phyloP scores from a whole-genome alignment of 1,140 invertebrate species.

The Steinernema khuongi region DNA sequence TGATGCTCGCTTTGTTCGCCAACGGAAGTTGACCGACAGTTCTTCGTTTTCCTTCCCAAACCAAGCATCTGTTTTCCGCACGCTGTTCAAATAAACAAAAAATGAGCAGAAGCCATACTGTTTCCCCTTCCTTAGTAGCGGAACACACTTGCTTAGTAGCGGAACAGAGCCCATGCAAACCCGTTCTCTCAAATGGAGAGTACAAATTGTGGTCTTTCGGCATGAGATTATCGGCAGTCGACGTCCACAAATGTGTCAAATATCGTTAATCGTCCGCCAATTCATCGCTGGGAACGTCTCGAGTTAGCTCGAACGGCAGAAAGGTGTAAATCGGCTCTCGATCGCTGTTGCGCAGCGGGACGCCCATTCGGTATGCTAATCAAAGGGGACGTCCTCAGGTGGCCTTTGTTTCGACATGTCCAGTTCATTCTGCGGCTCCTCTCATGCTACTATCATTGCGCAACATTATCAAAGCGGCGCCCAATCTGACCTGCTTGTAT shows the following conservation, averaged over 20 bases:
- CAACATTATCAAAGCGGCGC: background rate
- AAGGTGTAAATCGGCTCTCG: conserved; percentile 1
- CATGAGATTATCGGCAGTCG: background rate
- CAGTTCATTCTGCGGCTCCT: conserved; percentile 4
- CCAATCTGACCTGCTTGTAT: background rate
- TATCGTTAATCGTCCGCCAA: background rate
- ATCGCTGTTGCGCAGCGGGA: background rate
- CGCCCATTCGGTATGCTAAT: background rate
- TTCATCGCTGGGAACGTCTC: background rate
- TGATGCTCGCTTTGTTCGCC: too few species aligned
- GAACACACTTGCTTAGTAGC: too few species aligned
- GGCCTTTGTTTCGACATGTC: conserved; percentile 1
- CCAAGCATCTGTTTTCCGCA: background rate
- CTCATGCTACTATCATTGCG: background rate
- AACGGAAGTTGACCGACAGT: background rate
- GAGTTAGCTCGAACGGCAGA: background rate
- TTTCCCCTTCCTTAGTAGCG: too few species aligned
- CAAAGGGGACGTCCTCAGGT: conserved; percentile 7
- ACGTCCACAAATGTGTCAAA: conserved; percentile 7
- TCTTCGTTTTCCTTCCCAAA: background rate
- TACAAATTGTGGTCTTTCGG: background rate
- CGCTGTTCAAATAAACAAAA: background rate
- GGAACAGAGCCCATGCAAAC: too few species aligned
- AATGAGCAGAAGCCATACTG: too few species aligned
- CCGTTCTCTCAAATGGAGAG: too few species aligned